Evolutionary conservation across 2,113 vertebrate genomes (phyloP), one percentile per base, ranked within the genome.

Genomic region (Dicaeum eximium): DNA sequence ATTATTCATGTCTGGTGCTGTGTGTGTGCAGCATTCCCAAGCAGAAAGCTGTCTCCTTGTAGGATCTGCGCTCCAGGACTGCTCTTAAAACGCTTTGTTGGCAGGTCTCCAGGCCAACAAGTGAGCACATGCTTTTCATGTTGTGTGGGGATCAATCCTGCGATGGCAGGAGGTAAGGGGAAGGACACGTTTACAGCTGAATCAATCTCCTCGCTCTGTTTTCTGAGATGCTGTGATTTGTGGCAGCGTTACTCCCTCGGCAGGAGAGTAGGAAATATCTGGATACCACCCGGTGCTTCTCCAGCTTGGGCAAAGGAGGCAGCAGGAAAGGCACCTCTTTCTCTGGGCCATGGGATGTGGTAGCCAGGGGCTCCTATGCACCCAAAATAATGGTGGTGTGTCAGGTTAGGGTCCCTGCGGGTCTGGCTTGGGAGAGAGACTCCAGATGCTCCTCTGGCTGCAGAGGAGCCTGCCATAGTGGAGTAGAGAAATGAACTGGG

Each of bases 1-100:
- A 96, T 97, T 97, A 97, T 97, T 97, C 91, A 96, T 97, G 93
- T 96, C 95, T 95, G 92, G 71, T 94, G 51, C 94, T 72, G 53
- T 85, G 78, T 96, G 95, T 86, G 90, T 20, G 70, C 92, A 90
- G 96, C 91, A 92, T 97, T 97, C 95, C 94, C 92, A 84, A 92
- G 91, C 87, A 88, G 94, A 81, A 88, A 93, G 88, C 77, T 92
- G 84, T 92, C 96, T 92, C 92, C 91, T 93, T 73, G 80, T 88
- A 93, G 96, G 91, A 97, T 86, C 96, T 95, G 62, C 67, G 27
- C 92, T 91, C 95, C 93, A 92, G 95, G 95, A 90, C 92, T 95
- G 94, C 96, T 97, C 90, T 96, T 96, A 86, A 96, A 93, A 95
- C 20, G 92, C 80, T 88, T 93, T 89, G 60, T 80, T 97, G 97